Evolutionary conservation across 2,797 vertebrate species (phyloP), one percentile per base, ranked within the genome.

Genomic region (Heliangelus exortis): DNA sequence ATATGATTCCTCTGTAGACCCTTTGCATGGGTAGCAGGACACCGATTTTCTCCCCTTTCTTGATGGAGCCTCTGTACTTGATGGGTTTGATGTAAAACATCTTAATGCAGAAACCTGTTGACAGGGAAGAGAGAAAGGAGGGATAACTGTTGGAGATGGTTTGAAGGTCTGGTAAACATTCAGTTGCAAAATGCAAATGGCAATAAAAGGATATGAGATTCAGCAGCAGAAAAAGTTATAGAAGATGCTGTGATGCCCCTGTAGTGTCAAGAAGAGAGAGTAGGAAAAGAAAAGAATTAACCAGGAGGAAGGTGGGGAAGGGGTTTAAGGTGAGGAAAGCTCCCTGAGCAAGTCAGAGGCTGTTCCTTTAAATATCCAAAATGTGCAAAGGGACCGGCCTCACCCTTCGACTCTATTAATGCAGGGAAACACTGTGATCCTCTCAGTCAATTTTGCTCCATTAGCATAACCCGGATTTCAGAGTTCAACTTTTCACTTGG

Each of bases 41-140:
- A 3, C 97, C 97, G 47, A 98, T 82, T 31, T 96, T 95, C 66
- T 98, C 96, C 28, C 98, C 98, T 73, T 94, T 96, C 62, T 86
- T 68, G 93, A 97, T 84, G 5, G 89, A 34, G 14, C 98, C 97
- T 0, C 73, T 83, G 81, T 96, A 96, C 69, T 92, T 92, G 39
- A 96, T 48, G 7, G 97, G 97, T 51, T 97, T 97, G 84, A 98
- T 96, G 94, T 98, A 97, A 92, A 98, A 97, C 45, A 98, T 97
- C 96, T 98, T 98, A 81, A 98, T 54, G 19, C 97, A 98, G 90
- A 97, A 90, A 68, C 94, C 98, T 98, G 41, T 61, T 57, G 55
- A 48, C 0, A 28, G 3, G 2, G 29, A 25, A 21, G 15, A 63
- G 26, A 73, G 4, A 41, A 41, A 12, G 51, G 34, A 31, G 31